phyloP scores from a whole-genome alignment of 2,113 vertebrate genomes.

The Naja naja region DNA sequence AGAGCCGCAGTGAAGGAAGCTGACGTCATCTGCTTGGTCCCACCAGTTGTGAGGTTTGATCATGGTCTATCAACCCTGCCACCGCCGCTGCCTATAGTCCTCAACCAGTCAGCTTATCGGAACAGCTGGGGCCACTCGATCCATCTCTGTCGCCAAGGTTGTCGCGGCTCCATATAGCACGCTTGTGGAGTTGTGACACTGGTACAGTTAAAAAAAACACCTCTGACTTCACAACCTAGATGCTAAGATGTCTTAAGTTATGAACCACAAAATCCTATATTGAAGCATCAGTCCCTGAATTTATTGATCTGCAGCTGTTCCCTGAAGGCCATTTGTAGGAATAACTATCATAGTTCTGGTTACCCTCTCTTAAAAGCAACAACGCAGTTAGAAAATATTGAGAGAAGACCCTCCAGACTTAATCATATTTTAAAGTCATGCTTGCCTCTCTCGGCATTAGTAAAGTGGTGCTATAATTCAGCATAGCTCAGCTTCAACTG shows the following conservation, averaged over 20 bases:
- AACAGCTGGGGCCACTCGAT: too few relatives aligned
- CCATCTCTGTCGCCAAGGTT: too few relatives aligned
- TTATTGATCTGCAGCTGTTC: not conserved
- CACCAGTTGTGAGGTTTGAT: too few relatives aligned
- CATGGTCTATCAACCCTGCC: too few relatives aligned
- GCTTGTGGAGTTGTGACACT: too few relatives aligned
- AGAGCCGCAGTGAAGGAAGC: too few relatives aligned
- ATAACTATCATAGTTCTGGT: not conserved
- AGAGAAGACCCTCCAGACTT: not conserved
- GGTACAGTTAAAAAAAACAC: not conserved
- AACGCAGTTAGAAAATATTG: not conserved
- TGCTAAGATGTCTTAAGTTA: not conserved
- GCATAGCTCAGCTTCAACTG: not conserved
- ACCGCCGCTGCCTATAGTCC: too few relatives aligned
- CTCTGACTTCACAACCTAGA: not conserved
- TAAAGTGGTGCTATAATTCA: not conserved
- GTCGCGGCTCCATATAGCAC: too few relatives aligned
- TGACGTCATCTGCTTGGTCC: too few relatives aligned
- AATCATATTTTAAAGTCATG: not conserved
- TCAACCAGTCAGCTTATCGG: too few relatives aligned
- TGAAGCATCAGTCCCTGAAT: not conserved
- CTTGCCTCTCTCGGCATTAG: not conserved
- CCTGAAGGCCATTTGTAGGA: not conserved
- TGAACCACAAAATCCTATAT: not conserved
- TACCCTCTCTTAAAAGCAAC: not conserved